Percentiles rank a stretch among this genome's conserved stretches.
These are phyloP conservation scores for Tetragnatha versicolor DNA, from an alignment of 1,140 invertebrate genomes.

Conservation along the genomic window DNA sequence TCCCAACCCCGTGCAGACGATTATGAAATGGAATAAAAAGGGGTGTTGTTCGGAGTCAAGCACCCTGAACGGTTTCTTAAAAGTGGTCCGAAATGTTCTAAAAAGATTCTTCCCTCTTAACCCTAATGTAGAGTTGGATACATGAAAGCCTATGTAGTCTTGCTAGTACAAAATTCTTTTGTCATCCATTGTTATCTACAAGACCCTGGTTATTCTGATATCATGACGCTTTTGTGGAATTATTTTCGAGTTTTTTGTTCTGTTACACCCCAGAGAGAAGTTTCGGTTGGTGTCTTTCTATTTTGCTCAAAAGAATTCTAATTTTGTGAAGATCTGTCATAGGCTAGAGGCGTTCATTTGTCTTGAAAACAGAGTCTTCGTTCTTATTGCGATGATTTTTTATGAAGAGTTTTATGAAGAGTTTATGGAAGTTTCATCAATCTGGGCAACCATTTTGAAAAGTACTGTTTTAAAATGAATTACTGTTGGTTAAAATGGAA, in stretches of 20 bases:
- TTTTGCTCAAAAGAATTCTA: no score
- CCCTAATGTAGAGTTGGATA: slow-evolving; percentile 25
- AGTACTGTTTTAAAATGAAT: no score
- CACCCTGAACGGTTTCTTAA: slow-evolving; percentile 15
- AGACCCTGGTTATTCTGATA: neutral
- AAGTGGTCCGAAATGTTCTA: neutral
- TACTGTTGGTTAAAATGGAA: no score
- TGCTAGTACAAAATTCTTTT: neutral
- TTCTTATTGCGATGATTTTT: no score
- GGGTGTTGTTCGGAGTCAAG: slow-evolving; percentile 17
- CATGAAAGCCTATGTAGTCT: neutral
- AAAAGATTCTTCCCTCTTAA: neutral
- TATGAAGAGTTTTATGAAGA: no score
- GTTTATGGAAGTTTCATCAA: no score
- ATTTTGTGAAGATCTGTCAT: no score
- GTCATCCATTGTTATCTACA: slow-evolving; percentile 10
- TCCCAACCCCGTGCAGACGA: neutral
- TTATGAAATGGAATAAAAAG: neutral
- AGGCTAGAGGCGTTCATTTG: no score
- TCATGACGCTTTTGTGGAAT: neutral
- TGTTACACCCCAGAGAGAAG: neutral
- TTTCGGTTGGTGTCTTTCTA: no score
- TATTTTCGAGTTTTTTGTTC: neutral
- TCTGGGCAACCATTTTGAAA: no score
- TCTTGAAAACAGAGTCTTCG: no score